These are phyloP conservation scores for Artibeus jamaicensis DNA, from an alignment of 2,797 vertebrate species.

Conservation along the genomic window DNA sequence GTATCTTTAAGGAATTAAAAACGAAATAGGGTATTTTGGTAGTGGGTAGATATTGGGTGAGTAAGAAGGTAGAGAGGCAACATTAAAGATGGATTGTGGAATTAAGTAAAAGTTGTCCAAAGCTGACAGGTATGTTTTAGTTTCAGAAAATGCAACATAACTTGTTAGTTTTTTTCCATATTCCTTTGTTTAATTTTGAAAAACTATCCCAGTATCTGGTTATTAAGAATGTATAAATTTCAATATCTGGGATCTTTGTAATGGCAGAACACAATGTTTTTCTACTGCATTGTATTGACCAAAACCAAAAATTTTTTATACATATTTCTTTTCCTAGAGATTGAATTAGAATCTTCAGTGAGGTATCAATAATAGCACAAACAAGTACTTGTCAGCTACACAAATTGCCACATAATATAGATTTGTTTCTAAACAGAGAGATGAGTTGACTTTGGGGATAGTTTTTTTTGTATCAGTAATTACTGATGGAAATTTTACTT, in stretches of 20 bases:
- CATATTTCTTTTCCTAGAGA: conserved; percentile 26
- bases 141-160: neutral
- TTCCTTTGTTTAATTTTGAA: neutral
- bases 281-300: neutral
- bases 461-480: neutral
- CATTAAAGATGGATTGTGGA: neutral
- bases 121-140: neutral
- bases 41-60: neutral
- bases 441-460: neutral
- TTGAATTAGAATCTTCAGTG: conserved; percentile 3
- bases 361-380: neutral
- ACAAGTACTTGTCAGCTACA: neutral
- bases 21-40: neutral
- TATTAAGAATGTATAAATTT: conserved; percentile 13
- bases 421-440: neutral
- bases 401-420: neutral
- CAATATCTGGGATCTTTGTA: neutral
- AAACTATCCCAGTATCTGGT: neutral
- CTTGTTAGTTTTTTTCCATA: neutral
- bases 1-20: neutral
- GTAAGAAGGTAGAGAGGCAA: neutral
- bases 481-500: neutral
- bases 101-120: neutral
- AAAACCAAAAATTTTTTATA: neutral
- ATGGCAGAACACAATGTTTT: neutral